Evolutionary conservation across 2,888 invertebrate species (phyloP), one percentile per base, ranked within the genome.

Genomic region (Agonum fuliginosum): DNA sequence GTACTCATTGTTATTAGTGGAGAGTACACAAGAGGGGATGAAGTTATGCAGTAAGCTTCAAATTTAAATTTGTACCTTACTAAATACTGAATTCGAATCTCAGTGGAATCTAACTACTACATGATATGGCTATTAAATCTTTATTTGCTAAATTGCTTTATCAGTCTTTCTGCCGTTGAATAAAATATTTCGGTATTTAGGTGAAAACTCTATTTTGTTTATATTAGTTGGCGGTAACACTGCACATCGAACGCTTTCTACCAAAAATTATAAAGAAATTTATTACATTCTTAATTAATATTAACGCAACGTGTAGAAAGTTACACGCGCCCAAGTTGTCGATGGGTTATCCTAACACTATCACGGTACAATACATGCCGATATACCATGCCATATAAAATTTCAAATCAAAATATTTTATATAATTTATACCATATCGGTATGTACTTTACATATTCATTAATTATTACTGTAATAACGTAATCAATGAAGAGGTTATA

Each of bases 241-340:
- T 17, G 20, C 20, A 43, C 54, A 24, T 10, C 27, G 20, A 43
- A 43, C 5, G 70, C 70, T 46, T 70, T 70, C 70, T 70, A 70
- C 70, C 20, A 70, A 70, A 70, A 70, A 43, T 46, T 43, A 43
- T 43, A 22, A 43, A 70, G 69, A 43, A 69, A 43, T 70, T 22
- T 70, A 70, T 70, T 70, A 46, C 70, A 70, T 70, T 70, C 46
- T 46, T 70, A 41, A 46, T 46, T 10, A 70, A 46, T 43, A 22
- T 12, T 43, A 24, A 70, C 43, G 24, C 46, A 46, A 46, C 17
- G 3, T 20, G 14, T 70, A 70, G 70, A 70, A 70, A 70, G 70
- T 46, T 70, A 24, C 12, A 43, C 43, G 22, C 41, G 43, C 70
- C n/a, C n/a, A n/a, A n/a, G 24, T 24, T 22, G 22, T 24, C 22